phyloP scores from a whole-genome alignment of 2,113 vertebrate species.

The Chunga burmeisteri region DNA sequence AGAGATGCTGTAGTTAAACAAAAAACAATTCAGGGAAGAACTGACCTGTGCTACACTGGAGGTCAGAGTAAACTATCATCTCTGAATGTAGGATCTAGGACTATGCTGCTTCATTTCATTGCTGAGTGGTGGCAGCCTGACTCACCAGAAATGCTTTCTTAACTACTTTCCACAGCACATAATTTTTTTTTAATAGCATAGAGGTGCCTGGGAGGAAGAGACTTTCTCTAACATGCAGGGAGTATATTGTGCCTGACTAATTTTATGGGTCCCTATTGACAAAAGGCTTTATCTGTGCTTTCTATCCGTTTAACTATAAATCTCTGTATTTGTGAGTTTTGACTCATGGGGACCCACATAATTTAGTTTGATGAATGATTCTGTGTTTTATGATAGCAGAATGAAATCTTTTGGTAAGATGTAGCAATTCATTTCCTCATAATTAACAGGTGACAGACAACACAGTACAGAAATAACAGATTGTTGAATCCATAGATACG shows the following conservation, averaged over 20 bases:
- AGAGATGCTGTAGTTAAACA: neutral
- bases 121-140: neutral
- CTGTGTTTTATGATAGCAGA: neutral
- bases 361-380: conserved; percentile 17
- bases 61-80: neutral
- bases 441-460: neutral
- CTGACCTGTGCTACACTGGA: neutral
- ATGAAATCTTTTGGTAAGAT: neutral
- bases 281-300: conserved; percentile 27
- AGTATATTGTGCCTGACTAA: neutral
- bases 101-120: neutral
- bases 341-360: neutral
- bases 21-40: neutral
- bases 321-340: neutral
- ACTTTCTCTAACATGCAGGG: neutral
- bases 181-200: neutral
- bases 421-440: neutral
- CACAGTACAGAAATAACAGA: neutral
- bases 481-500: neutral
- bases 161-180: neutral
- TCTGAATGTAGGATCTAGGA: neutral
- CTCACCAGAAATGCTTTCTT: neutral
- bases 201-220: neutral
- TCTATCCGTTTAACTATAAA: neutral
- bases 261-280: conserved; percentile 26